Base-by-base conservation (phyloP, 2,888 invertebrate species). In the Synergus umbraculus region DNA sequence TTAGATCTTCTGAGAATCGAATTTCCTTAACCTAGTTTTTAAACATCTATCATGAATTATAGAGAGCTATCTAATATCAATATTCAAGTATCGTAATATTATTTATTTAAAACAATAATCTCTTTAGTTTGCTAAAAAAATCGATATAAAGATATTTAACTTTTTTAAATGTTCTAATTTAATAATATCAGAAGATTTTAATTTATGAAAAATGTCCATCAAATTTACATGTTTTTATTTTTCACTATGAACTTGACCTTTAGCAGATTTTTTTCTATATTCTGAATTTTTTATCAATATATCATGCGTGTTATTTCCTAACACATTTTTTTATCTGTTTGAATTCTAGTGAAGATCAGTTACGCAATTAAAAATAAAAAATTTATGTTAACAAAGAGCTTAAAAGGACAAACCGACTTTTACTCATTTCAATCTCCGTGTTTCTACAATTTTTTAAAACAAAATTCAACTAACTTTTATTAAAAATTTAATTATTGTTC, bases 261-360 rank as follows among this genome's bases (percentile, higher is more conserved):
- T n/a, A 73, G 37, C 73, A 9, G 29, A 9, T n/a, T 37, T 37
- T 69, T 73, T 58, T 58, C 15, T 49, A 46, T 46, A 54, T 58
- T 73, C 73, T 54, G 73, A 54, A 73, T 58, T 73, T 44, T 29
- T 73, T 73, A 73, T 73, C 54, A 73, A 37, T 37, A 18, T 73
- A 41, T 73, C 15, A 29, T 73, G 73, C 73, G 29, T 54, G 37
- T 41, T 54, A 73, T 73, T 73, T 73, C 54, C 54, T 73, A 8
- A 54, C 10, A 37, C 37, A 15, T 54, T 54, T 10, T 41, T 41
- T n/a, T 54, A 49, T 73, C 37, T 73, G 49, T 73, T 73, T 73
- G 9, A 15, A n/a, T 73, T 73, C 37, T n/a, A 15, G 22, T 22
- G n/a, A 73, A 49, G 29, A 10, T 12, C 10, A 22, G 9, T 49